Conservation (phyloP, 1,140 invertebrate genomes). For the Neomicropteryx cornuta region DNA sequence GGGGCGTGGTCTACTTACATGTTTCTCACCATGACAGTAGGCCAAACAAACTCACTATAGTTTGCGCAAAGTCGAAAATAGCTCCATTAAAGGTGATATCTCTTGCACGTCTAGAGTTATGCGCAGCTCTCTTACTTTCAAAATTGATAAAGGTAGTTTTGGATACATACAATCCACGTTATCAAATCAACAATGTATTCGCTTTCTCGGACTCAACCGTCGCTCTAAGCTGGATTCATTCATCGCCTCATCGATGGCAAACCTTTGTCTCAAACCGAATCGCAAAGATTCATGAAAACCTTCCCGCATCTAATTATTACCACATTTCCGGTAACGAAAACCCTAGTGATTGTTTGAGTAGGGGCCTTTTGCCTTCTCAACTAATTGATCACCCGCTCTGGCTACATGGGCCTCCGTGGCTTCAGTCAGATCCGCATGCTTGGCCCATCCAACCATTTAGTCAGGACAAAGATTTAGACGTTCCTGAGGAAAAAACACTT, state of each 20-base stretch:
- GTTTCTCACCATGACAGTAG: too few species aligned
- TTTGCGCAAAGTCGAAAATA: too few species aligned
- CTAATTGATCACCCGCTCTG: constrained; percentile 16
- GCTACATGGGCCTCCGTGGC: constrained; percentile 10
- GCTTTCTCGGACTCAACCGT: constrained; percentile 21
- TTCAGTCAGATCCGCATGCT: background rate
- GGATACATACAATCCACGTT: constrained; percentile 9
- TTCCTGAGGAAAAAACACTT: background rate
- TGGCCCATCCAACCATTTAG: constrained; percentile 3
- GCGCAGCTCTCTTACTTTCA: too few species aligned
- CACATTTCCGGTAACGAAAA: constrained; percentile 17
- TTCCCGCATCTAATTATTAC: constrained; percentile 17
- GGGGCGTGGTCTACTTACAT: too few species aligned
- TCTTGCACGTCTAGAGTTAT: too few species aligned
- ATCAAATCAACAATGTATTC: constrained; percentile 10
- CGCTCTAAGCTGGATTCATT: constrained; percentile 22
- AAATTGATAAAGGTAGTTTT: constrained; percentile 16
- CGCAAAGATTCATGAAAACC: constrained; percentile 20
- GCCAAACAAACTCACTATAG: too few species aligned
- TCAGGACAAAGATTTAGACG: background rate
- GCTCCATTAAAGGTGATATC: too few species aligned
- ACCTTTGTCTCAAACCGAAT: constrained; percentile 32
- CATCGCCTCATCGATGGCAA: constrained; percentile 17
- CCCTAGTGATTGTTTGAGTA: constrained; percentile 17
- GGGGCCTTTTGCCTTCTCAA: constrained; percentile 13